Base-by-base conservation (phyloP, 2,113 vertebrate genomes). In the Ictalurus furcatus region DNA sequence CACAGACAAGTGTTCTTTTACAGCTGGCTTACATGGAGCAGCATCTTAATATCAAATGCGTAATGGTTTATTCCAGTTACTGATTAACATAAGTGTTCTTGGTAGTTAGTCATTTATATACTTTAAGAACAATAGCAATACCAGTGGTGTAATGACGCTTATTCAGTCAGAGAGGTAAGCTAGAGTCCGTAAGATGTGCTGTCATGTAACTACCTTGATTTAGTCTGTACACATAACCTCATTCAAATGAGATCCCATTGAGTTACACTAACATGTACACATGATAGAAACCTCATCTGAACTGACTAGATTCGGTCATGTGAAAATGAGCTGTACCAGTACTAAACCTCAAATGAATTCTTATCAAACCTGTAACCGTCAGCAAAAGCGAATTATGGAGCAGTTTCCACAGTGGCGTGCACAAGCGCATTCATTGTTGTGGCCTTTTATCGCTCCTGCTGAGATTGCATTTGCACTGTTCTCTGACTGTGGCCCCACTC, bases 21-120 rank as follows among this genome's bases (percentile, higher is more conserved):
- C 79, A 81, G 88, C 59, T 71, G 61, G 71, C 63, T 79, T 89
- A 85, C 67, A 54, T 91, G 86, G 90, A 90, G 84, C 80, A 78
- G 80, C 88, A 89, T 91, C 91, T 92, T 90, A 92, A 92, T 93
- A 94, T 93, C 89, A 92, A 85, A 92, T 84, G 91, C 84, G 80
- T 85, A 87, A 90, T 85, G 78, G 88, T 92, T 92, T 88, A 91
- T 91, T 92, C 84, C 89, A 58, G 89, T 89, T 89, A 93, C 89
- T 93, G 90, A 92, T 93, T 93, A 94, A 94, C 93, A 58, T 65
- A 12, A 59, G 74, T 88, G 84, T 88, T 91, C 91, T 88, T 80
- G 56, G 83, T 52, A 48, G 91, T 92, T 92, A 91, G 90, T 91
- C 82, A 92, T 90, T 92, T 86, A 85, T 84, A 83, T 84, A 74